phyloP scores from a whole-genome alignment of 2,888 invertebrate genomes.

The Drosophila birchii region DNA sequence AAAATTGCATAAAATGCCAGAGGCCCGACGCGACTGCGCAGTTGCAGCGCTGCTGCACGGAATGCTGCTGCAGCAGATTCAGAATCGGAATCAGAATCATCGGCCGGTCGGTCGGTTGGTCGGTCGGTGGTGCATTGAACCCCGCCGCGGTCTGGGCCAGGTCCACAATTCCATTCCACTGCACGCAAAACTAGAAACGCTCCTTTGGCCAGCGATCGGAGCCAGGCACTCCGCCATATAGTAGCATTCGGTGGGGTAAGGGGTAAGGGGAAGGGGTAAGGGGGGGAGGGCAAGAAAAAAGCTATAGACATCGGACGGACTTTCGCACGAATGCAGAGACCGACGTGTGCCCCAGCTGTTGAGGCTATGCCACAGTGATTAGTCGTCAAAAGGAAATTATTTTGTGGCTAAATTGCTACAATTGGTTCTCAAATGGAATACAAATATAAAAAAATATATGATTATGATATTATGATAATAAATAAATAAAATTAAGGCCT shows the following conservation, averaged over 20 bases:
- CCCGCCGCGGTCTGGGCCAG: conserved; percentile 52
- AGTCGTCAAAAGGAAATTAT: background rate
- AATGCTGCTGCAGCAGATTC: conserved; percentile 24
- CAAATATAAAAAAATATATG: background rate
- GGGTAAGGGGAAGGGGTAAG: background rate
- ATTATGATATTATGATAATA: background rate
- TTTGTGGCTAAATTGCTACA: background rate
- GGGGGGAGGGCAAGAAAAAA: conserved; percentile 2
- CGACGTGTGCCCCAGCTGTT: conserved; percentile 38
- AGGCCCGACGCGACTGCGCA: conserved; percentile 58
- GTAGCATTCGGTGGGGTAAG: conserved; percentile 10
- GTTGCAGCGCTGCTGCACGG: conserved; percentile 36
- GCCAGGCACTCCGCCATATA: conserved; percentile 40
- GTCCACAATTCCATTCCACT: conserved; percentile 52
- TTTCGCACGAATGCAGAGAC: conserved; percentile 75
- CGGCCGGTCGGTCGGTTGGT: conserved; percentile 39
- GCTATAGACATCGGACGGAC: conserved; percentile 62
- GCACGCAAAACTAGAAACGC: conserved; percentile 56
- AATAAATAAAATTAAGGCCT: background rate
- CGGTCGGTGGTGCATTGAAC: conserved; percentile 63
- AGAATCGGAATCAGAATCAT: conserved; percentile 30
- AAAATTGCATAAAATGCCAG: conserved; percentile 78
- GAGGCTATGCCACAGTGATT: conserved; percentile 17
- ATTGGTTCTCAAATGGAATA: too few relatives aligned
- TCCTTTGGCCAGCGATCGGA: conserved; percentile 70